Evolutionary conservation across 2,113 vertebrate species (phyloP).

Genomic region (Rafetus swinhoei): DNA sequence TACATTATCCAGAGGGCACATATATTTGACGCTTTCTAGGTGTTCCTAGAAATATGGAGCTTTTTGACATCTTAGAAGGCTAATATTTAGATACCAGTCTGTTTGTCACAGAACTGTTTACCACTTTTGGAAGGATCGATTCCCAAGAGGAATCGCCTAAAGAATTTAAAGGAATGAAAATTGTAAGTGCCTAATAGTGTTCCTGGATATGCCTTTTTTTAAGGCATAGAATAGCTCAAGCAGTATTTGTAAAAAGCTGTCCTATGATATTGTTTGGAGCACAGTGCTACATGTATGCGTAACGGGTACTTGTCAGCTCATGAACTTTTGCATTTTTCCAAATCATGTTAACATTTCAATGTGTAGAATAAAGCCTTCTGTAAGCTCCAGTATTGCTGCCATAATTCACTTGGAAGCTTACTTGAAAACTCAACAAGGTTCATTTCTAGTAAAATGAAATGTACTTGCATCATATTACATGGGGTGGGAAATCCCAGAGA

Average conservation of each 20-base stretch:
- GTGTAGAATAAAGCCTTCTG: neutral
- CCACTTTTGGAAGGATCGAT: neutral
- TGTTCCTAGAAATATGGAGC: neutral
- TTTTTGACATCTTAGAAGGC: neutral
- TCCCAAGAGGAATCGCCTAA: neutral
- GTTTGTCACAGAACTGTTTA: neutral
- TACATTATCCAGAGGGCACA: neutral
- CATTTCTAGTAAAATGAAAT: neutral
- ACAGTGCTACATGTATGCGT: too few relatives aligned
- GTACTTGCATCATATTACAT: neutral
- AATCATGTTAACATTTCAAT: neutral
- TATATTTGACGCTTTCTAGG: neutral
- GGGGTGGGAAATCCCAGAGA: neutral
- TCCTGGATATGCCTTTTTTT: neutral
- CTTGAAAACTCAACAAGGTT: neutral
- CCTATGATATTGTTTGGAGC: neutral
- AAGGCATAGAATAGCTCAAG: neutral
- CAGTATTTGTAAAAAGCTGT: neutral
- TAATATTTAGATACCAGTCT: neutral
- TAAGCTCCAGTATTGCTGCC: neutral
- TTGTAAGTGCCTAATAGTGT: neutral
- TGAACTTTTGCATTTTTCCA: neutral
- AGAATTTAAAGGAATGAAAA: neutral
- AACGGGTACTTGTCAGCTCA: neutral
- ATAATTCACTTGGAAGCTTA: neutral